Conservation (phyloP, 2,888 invertebrate genomes). For the Tachina fera region DNA sequence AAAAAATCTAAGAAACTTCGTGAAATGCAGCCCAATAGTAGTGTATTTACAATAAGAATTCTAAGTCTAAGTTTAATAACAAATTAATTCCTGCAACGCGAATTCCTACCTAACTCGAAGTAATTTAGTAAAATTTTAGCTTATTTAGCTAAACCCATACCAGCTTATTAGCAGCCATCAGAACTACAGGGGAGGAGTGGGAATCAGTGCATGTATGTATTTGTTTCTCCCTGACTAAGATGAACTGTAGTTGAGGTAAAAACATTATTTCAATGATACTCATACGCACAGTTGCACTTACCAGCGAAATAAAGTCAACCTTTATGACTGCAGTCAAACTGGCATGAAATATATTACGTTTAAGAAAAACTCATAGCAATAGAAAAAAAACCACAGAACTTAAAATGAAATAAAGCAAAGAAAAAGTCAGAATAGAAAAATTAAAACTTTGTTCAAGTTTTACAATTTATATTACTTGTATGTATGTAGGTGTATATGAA, state of each 20-base stretch:
- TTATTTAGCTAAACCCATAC: not conserved
- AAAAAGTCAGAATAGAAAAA: slow-evolving; percentile 18
- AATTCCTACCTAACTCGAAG: no score
- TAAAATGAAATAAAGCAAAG: slow-evolving; percentile 45
- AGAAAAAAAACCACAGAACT: slow-evolving; percentile 23
- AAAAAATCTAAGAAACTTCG: not conserved
- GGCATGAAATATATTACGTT: slow-evolving; percentile 61
- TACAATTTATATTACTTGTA: slow-evolving; percentile 22
- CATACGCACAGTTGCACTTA: slow-evolving; percentile 65
- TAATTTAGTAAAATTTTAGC: no score
- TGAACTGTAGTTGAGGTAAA: slow-evolving; percentile 47
- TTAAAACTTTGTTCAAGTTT: slow-evolving; percentile 33
- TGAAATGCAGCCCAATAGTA: not conserved
- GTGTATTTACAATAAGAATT: no score
- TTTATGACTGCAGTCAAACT: slow-evolving; percentile 69
- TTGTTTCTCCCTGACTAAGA: not conserved
- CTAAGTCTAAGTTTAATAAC: no score
- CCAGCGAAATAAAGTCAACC: slow-evolving; percentile 68
- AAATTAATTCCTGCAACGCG: no score
- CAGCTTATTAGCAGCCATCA: not conserved
- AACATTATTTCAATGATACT: slow-evolving; percentile 53
- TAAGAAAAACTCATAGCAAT: not conserved
- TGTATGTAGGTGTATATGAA: not conserved
- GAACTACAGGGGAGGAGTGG: not conserved
- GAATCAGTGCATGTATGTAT: not conserved